Conservation (phyloP, 2,797 vertebrate species). For the Coreius guichenoti region DNA sequence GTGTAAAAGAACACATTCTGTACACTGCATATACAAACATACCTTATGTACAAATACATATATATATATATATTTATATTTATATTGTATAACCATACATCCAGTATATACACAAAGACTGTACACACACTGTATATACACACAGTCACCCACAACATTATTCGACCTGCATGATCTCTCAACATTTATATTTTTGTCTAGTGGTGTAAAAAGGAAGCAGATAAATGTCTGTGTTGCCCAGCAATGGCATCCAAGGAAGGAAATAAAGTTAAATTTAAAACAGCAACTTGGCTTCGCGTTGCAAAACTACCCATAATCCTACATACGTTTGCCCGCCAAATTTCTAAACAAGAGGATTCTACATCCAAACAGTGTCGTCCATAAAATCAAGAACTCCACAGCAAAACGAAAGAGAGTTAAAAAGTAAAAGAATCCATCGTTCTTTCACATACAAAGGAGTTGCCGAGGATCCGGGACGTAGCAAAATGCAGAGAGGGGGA, state of each 20-base stretch:
- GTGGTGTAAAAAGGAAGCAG: slow-evolving; percentile 66
- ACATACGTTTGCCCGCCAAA: slow-evolving; percentile 27
- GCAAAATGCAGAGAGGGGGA: slow-evolving; percentile 72
- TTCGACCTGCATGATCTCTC: slow-evolving; percentile 78
- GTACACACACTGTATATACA: slow-evolving; percentile 72
- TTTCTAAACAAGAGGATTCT: slow-evolving; percentile 65
- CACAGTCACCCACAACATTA: slow-evolving; percentile 78
- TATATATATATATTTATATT: slow-evolving; percentile 59
- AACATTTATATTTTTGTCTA: slow-evolving; percentile 68
- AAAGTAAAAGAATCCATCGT: slow-evolving; percentile 60
- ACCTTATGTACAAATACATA: slow-evolving; percentile 81
- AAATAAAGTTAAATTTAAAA: slow-evolving; percentile 67
- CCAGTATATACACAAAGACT: slow-evolving; percentile 81
- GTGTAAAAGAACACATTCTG: slow-evolving; percentile 74
- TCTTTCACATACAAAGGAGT: slow-evolving; percentile 59
- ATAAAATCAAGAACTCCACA: slow-evolving; percentile 78
- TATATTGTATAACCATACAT: slow-evolving; percentile 69
- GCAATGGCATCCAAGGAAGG: slow-evolving; percentile 70
- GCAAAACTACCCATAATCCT: slow-evolving; percentile 64
- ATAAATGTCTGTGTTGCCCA: slow-evolving; percentile 68
- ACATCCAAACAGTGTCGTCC: slow-evolving; percentile 68
- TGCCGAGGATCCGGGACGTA: slow-evolving; percentile 64
- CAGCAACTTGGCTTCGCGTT: slow-evolving; percentile 62
- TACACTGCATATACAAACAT: slow-evolving; percentile 84
- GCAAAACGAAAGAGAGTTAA: slow-evolving; percentile 60